Evolutionary conservation across 2,797 vertebrate genomes (phyloP).

Genomic region (Malacoraja senta): DNA sequence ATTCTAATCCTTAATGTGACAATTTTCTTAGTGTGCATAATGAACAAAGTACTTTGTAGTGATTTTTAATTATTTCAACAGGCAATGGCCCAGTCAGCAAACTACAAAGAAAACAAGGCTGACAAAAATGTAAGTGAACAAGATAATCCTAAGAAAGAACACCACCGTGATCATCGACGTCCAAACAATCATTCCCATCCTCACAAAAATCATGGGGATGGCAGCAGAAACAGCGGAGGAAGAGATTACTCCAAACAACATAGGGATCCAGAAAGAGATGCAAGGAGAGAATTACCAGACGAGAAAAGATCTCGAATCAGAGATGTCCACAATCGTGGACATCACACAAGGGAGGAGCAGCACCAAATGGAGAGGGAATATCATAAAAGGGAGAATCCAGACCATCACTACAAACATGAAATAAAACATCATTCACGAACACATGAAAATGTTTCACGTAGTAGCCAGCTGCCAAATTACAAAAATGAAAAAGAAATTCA

Average conservation of each 20-base stretch:
- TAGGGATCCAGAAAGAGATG: background rate
- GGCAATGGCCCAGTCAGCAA: background rate
- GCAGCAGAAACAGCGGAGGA: background rate
- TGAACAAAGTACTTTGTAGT: background rate
- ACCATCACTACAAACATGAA: constrained; percentile 5
- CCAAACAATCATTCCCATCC: background rate
- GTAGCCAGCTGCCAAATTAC: background rate
- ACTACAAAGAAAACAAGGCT: background rate
- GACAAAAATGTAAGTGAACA: constrained; percentile 11
- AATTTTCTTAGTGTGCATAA: background rate
- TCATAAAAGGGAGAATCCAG: constrained; percentile 13
- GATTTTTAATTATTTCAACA: background rate
- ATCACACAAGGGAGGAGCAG: background rate
- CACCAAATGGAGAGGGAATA: background rate
- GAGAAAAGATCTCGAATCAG: constrained; percentile 3
- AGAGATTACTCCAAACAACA: constrained; percentile 5
- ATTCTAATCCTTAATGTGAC: background rate
- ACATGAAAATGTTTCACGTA: background rate
- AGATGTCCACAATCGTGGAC: background rate
- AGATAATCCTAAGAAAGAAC: background rate
- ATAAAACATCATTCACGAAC: background rate
- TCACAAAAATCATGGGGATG: background rate
- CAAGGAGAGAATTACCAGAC: background rate
- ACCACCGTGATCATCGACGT: background rate
- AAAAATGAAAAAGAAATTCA: constrained; percentile 14